phyloP scores from a whole-genome alignment of 2,797 vertebrate genomes.

The Somateria mollissima region DNA sequence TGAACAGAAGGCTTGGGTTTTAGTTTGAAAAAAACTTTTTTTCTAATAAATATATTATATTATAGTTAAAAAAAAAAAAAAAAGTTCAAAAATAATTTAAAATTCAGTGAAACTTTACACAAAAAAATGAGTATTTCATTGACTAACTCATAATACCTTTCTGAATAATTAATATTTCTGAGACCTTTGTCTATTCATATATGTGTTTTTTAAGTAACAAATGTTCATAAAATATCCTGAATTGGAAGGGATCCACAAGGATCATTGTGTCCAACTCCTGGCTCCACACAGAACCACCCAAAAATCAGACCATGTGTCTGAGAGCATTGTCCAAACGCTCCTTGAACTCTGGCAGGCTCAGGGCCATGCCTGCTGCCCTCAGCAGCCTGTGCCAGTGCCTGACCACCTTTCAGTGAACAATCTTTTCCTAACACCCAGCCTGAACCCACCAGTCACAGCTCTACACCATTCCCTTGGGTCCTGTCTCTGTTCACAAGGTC shows the following conservation, averaged over 20 bases:
- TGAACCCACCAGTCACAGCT: too few relatives aligned
- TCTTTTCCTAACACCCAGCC: too few relatives aligned
- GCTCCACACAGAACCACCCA: not conserved
- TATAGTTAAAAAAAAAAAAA: not conserved
- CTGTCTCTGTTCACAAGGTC: not conserved
- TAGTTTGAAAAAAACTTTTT: not conserved
- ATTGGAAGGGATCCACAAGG: not conserved
- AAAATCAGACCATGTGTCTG: not conserved
- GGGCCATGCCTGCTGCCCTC: not conserved
- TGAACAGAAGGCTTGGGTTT: not conserved
- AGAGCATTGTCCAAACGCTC: not conserved
- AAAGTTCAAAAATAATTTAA: not conserved
- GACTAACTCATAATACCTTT: not conserved
- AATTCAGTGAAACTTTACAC: not conserved
- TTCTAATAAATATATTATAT: not conserved
- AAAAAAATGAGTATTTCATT: not conserved
- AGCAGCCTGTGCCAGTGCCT: not conserved
- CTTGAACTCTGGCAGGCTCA: not conserved
- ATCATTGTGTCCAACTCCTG: not conserved
- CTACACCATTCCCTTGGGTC: not conserved
- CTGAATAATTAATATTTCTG: not conserved
- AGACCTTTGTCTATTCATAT: not conserved
- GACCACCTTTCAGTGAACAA: not conserved
- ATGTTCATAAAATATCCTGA: not conserved
- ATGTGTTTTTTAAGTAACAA: not conserved